phyloP scores from a whole-genome alignment of 2,888 invertebrate species.

The Coelopa pilipes region DNA sequence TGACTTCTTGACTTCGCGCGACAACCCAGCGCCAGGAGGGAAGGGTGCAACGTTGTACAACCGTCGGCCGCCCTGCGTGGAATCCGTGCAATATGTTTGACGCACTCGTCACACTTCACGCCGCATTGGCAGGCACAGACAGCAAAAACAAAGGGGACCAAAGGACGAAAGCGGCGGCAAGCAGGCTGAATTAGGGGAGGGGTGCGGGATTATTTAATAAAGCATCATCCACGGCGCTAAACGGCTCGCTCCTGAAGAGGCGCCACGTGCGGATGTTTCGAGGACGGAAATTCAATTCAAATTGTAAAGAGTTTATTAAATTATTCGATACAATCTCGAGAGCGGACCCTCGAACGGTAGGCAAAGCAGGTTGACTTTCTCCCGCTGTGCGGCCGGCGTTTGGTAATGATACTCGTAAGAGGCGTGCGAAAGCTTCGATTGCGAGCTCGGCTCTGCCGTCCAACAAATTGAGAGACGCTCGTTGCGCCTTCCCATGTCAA shows the following conservation, averaged over 20 bases:
- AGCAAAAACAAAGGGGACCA: constrained; percentile 29
- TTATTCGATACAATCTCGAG: neutral
- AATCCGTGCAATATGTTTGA: constrained; percentile 47
- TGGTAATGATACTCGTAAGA: neutral
- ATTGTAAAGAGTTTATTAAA: constrained; percentile 18
- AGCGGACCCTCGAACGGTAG: too few relatives aligned
- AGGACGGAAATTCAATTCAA: constrained; percentile 3
- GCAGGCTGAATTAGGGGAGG: constrained; percentile 14
- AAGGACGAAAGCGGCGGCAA: constrained; percentile 13
- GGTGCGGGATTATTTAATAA: constrained; percentile 31
- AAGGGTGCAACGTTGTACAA: constrained; percentile 16
- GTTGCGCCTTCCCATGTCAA: neutral
- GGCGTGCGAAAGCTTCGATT: too few relatives aligned
- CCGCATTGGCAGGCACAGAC: constrained; percentile 45
- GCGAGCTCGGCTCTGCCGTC: too few relatives aligned
- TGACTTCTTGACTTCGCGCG: constrained; percentile 26
- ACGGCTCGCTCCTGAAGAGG: constrained; percentile 20
- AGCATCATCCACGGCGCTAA: constrained; percentile 3
- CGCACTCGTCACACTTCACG: constrained; percentile 64
- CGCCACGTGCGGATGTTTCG: constrained; percentile 26
- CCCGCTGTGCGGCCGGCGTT: neutral
- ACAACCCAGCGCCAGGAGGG: neutral
- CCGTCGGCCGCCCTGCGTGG: neutral
- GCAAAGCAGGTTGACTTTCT: too few relatives aligned
- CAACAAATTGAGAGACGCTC: neutral